Percentiles rank a stretch among this genome's conserved stretches.
Evolutionary conservation across 2,797 vertebrate genomes (phyloP).

Genomic region (Erethizon dorsatum): DNA sequence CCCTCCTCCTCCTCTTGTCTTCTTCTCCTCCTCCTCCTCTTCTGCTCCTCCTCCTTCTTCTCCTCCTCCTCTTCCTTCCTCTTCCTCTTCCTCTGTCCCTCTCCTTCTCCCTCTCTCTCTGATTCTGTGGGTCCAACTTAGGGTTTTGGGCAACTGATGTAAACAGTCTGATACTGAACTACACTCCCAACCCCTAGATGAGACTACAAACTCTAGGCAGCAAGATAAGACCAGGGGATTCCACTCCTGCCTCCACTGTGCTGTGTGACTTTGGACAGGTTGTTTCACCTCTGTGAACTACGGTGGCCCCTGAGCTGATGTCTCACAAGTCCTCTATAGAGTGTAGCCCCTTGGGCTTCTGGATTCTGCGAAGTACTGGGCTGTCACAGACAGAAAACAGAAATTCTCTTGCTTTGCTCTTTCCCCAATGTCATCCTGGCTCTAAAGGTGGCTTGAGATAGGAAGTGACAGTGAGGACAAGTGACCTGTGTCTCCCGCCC

Average conservation of each 20-base stretch:
- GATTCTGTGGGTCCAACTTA: background rate
- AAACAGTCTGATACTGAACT: background rate
- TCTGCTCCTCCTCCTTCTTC: too few species aligned
- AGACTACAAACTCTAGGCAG: background rate
- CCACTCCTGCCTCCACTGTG: fast-evolving
- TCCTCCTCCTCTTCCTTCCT: too few species aligned
- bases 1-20: background rate
- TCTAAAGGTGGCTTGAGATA: background rate
- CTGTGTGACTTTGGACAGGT: background rate
- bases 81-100: background rate
- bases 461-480: background rate
- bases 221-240: too few species aligned
- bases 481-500: background rate
- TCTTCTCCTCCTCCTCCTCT: background rate
- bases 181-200: background rate
- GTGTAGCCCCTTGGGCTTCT: background rate
- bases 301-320: background rate
- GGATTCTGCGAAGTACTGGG: background rate
- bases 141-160: too few species aligned
- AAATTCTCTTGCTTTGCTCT: background rate
- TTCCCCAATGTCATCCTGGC: background rate
- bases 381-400: background rate
- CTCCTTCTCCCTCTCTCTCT: background rate
- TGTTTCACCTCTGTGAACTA: background rate
- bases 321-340: background rate